Conservation (phyloP, 2,797 vertebrate genomes). For the Cyclopterus lumpus region DNA sequence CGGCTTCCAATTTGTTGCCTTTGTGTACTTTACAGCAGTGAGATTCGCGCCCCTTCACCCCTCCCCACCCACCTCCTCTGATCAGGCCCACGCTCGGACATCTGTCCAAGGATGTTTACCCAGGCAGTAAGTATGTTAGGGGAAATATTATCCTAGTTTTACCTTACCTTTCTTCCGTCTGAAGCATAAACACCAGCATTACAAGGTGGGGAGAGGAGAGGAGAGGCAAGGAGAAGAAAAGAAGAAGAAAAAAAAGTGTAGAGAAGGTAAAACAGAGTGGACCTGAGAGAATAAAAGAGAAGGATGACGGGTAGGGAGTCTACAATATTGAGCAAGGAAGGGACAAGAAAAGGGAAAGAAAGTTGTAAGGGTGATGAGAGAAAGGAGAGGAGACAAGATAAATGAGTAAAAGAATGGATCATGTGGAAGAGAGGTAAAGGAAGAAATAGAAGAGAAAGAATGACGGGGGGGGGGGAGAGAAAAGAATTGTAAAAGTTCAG, state of each 20-base stretch:
- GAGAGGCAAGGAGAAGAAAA: slow-evolving; percentile 10
- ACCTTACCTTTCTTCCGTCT: slow-evolving; percentile 81
- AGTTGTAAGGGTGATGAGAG: not conserved
- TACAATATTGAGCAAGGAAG: not conserved
- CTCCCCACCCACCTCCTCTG: slow-evolving; percentile 53
- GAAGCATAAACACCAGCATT: slow-evolving; percentile 76
- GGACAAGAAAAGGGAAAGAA: slow-evolving; percentile 1
- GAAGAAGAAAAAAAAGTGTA: slow-evolving; percentile 2
- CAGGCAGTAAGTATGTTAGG: slow-evolving; percentile 79
- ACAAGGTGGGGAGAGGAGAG: slow-evolving; percentile 48
- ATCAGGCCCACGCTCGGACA: slow-evolving; percentile 74
- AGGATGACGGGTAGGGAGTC: not conserved
- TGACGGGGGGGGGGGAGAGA: not conserved
- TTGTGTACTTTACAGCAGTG: slow-evolving; percentile 64
- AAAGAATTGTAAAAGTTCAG: slow-evolving; percentile 8
- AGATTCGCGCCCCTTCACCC: slow-evolving; percentile 36
- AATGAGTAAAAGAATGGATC: not conserved
- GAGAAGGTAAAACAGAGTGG: slow-evolving; percentile 17
- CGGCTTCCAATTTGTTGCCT: slow-evolving; percentile 73
- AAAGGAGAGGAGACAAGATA: too few relatives aligned
- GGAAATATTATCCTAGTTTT: slow-evolving; percentile 87
- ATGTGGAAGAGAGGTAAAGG: not conserved
- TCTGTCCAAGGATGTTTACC: slow-evolving; percentile 85
- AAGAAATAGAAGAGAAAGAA: not conserved
- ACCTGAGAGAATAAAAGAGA: slow-evolving; percentile 25